phyloP scores from a whole-genome alignment of 2,888 invertebrate species.

The Plebejus argus region DNA sequence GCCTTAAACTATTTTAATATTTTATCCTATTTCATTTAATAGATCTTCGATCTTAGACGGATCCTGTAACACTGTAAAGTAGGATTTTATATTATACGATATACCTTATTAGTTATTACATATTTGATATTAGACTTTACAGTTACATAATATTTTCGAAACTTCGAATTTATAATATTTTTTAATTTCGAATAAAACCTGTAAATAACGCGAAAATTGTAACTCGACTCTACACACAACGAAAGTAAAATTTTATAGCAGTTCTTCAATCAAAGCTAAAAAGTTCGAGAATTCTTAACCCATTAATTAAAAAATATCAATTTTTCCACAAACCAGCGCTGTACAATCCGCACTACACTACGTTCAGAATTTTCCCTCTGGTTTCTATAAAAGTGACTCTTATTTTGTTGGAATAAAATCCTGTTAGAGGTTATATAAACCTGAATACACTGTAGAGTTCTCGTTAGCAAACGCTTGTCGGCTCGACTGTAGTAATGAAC shows the following conservation, averaged over 20 bases:
- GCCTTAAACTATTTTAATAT: no score
- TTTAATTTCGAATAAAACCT: no score
- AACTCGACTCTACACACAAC: background rate
- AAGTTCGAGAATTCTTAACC: background rate
- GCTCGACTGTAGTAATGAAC: conserved; percentile 49
- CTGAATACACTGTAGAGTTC: conserved; percentile 10
- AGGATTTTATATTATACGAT: no score
- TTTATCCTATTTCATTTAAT: no score
- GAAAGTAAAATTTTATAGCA: background rate
- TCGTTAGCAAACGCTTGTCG: conserved; percentile 50
- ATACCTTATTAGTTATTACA: no score
- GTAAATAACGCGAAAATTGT: no score
- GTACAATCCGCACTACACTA: background rate
- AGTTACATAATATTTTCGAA: no score
- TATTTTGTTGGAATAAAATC: background rate
- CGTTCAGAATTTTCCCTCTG: background rate
- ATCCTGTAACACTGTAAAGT: no score
- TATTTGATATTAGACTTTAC: no score
- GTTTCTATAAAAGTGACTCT: background rate
- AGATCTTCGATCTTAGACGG: no score
- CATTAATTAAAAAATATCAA: background rate
- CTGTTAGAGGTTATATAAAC: background rate
- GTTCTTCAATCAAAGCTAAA: background rate
- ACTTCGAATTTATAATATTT: no score
- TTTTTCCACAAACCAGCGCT: background rate